These are phyloP conservation scores for Altica lythri DNA, from an alignment of 2,888 invertebrate genomes.

Conservation along the genomic window DNA sequence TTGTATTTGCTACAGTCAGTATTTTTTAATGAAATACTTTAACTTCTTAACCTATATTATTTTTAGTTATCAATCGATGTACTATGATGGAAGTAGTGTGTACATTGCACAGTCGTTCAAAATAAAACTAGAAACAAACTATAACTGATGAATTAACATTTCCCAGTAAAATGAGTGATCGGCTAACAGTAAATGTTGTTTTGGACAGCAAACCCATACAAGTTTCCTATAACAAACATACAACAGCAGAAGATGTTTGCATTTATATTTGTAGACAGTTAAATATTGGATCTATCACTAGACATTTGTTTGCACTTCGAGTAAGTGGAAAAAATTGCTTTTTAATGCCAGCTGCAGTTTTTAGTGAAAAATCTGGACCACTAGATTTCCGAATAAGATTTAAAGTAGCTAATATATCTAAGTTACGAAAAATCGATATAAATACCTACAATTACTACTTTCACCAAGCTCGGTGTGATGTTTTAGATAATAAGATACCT, in stretches of 20 bases:
- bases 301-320: constrained; percentile 78
- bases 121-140: too few species aligned
- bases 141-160: too few species aligned
- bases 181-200: constrained; percentile 32
- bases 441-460: constrained; percentile 85
- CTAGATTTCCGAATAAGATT: constrained; percentile 80
- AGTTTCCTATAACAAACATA: constrained; percentile 42
- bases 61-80: too few species aligned
- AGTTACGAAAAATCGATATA: constrained; percentile 70
- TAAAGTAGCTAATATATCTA: constrained; percentile 69
- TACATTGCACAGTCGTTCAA: too few species aligned
- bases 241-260: constrained; percentile 73
- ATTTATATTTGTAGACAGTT: constrained; percentile 71
- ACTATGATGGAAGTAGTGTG: too few species aligned
- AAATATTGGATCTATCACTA: constrained; percentile 75
- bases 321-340: constrained; percentile 69
- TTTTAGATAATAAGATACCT: constrained; percentile 76
- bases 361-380: constrained; percentile 58
- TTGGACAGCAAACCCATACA: constrained; percentile 36
- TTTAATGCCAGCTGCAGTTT: constrained; percentile 67
- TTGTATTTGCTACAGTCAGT: too few species aligned
- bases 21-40: too few species aligned
- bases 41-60: too few species aligned
- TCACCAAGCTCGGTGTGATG: constrained; percentile 81
- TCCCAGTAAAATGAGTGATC: constrained; percentile 32